Percentiles rank a stretch among this genome's conserved stretches.
These are phyloP conservation scores for Narcine bancroftii DNA, from an alignment of 2,113 vertebrate genomes.

Conservation along the genomic window DNA sequence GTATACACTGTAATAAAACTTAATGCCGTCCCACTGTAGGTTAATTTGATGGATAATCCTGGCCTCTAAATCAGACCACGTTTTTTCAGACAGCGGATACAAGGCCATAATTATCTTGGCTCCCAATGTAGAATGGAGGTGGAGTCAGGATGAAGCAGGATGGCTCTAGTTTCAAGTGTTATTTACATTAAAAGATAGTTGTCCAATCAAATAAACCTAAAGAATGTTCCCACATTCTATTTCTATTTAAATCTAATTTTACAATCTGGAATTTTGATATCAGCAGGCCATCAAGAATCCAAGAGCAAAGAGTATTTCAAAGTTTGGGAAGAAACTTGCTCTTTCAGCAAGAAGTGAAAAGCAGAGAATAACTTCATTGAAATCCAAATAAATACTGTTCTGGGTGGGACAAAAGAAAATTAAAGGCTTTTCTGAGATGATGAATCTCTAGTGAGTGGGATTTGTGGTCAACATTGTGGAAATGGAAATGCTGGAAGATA, in stretches of 20 bases:
- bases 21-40: neutral
- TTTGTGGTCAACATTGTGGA: neutral
- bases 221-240: neutral
- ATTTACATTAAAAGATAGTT: neutral
- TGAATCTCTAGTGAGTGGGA: neutral
- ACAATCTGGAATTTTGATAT: no score
- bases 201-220: no score
- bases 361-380: neutral
- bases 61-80: neutral
- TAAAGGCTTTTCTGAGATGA: neutral
- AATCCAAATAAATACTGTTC: neutral
- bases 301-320: neutral
- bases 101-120: neutral
- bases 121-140: neutral
- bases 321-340: neutral
- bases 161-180: neutral
- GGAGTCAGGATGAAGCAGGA: neutral
- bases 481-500: neutral
- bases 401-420: neutral
- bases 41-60: neutral
- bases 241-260: neutral
- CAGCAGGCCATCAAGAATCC: neutral
- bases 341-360: neutral
- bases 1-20: slow-evolving; percentile 6
- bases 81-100: neutral